phyloP scores from a whole-genome alignment of 2,113 vertebrate species.

The Silurus glanis region DNA sequence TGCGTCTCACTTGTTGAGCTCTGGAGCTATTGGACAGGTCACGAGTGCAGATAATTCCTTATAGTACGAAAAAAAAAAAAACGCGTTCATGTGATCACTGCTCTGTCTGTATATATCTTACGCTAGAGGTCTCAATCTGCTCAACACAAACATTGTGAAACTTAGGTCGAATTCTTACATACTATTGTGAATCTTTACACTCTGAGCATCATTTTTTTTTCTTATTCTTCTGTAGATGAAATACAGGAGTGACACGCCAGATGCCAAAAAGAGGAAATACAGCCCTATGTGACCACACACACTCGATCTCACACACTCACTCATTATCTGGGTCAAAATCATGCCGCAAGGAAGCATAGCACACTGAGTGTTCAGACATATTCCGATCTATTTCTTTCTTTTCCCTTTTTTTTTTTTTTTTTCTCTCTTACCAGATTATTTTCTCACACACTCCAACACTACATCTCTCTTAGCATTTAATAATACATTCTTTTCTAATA shows the following conservation, averaged over 20 bases:
- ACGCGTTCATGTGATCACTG: background rate
- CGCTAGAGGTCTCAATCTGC: too few species aligned
- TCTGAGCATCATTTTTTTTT: background rate
- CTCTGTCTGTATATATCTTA: background rate
- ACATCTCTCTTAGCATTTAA: background rate
- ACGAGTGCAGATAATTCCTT: background rate
- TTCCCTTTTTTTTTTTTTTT: background rate
- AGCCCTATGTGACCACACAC: constrained; percentile 67
- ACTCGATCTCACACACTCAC: background rate
- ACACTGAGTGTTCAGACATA: background rate
- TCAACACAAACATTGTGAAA: background rate
- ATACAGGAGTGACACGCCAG: constrained; percentile 73
- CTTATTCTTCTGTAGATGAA: constrained; percentile 57
- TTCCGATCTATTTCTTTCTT: background rate
- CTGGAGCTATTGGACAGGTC: background rate
- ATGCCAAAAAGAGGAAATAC: constrained; percentile 79
- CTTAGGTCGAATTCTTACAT: background rate
- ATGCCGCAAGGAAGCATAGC: background rate
- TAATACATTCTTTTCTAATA: background rate
- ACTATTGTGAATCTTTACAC: background rate
- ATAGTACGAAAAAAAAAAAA: too few species aligned
- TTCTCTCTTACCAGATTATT: background rate
- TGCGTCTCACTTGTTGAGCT: background rate
- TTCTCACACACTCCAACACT: background rate
- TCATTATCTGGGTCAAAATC: background rate